phyloP scores from a whole-genome alignment of 2,888 invertebrate genomes.

The Apotomis capreana region DNA sequence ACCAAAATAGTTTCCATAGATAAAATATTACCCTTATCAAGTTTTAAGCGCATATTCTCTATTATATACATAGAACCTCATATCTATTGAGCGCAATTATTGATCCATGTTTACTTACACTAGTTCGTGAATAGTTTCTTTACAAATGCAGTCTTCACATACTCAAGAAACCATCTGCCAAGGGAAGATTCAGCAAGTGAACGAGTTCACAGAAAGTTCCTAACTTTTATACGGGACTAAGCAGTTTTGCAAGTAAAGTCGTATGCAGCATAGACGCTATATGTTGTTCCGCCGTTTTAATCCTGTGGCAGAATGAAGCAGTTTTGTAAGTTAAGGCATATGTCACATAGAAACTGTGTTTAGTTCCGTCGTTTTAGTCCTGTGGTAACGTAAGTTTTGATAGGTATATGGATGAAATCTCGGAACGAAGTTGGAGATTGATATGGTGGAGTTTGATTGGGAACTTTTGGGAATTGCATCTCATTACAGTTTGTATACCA shows the following conservation, averaged over 20 bases:
- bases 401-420: slow-evolving; percentile 14
- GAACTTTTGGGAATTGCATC: slow-evolving; percentile 20
- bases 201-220: slow-evolving; percentile 16
- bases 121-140: neutral
- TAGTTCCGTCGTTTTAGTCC: neutral
- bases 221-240: slow-evolving; percentile 8
- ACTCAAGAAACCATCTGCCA: slow-evolving; percentile 1
- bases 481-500: slow-evolving; percentile 2
- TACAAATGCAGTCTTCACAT: neutral
- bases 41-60: no score
- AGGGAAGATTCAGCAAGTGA: slow-evolving; percentile 16
- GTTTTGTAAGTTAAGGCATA: neutral
- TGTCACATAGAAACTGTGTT: neutral
- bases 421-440: slow-evolving; percentile 11
- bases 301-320: no score
- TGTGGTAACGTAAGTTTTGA: neutral
- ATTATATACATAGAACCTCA: no score
- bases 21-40: no score
- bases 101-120: neutral
- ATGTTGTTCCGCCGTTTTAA: neutral
- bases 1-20: no score
- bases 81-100: no score
- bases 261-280: neutral
- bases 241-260: neutral
- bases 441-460: slow-evolving; percentile 20